These are phyloP conservation scores for Berghia stephanieae DNA, from an alignment of 1,140 invertebrate genomes.

Conservation along the genomic window DNA sequence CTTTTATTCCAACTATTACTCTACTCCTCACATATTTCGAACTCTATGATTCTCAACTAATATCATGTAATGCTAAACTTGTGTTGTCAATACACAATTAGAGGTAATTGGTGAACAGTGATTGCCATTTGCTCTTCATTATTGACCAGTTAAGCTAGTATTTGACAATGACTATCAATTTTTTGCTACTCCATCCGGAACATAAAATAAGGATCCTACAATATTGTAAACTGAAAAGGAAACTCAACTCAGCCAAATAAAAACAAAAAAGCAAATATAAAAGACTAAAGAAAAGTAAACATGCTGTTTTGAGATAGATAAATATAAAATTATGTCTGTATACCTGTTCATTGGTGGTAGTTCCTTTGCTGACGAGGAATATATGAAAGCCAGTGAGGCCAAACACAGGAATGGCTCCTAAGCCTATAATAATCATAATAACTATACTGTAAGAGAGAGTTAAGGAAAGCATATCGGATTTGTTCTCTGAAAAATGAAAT, in stretches of 20 bases:
- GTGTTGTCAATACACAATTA: too few relatives aligned
- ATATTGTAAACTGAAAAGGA: not conserved
- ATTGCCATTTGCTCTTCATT: too few relatives aligned
- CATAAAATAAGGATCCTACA: too few relatives aligned
- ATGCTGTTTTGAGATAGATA: not conserved
- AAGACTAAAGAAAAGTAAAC: not conserved
- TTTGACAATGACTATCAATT: too few relatives aligned
- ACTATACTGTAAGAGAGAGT: constrained; percentile 77
- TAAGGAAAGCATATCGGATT: constrained; percentile 53
- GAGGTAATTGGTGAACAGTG: too few relatives aligned
- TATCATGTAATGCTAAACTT: too few relatives aligned
- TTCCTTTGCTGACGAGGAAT: constrained; percentile 93
- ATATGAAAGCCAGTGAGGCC: constrained; percentile 98
- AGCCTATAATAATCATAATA: constrained; percentile 88
- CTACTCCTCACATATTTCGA: too few relatives aligned
- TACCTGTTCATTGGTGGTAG: constrained; percentile 99
- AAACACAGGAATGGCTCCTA: constrained; percentile 95
- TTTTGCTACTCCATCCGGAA: too few relatives aligned
- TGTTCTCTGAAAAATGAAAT: too few relatives aligned
- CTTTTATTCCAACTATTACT: too few relatives aligned
- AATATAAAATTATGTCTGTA: not conserved
- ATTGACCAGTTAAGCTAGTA: too few relatives aligned
- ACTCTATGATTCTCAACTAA: too few relatives aligned
- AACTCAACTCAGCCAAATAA: not conserved
- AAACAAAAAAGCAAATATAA: not conserved